Base-by-base conservation (phyloP, 2,888 invertebrate genomes). In the Xiphydria camelus region DNA sequence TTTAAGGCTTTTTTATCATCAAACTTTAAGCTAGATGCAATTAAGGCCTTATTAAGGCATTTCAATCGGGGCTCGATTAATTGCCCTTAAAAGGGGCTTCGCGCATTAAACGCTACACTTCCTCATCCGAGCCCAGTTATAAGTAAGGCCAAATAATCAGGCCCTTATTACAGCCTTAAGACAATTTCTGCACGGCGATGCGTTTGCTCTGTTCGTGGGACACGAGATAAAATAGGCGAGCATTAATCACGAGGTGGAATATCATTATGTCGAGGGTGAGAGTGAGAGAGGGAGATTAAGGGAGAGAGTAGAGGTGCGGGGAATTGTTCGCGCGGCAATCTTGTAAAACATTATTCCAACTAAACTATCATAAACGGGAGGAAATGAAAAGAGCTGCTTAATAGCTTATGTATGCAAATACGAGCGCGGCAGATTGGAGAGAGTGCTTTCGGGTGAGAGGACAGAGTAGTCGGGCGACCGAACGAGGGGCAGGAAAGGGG, bases 361-460 rank as follows among this genome's bases (percentile, higher is more conserved):
- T 75, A 75, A 74, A 75, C 74, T 74, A 73, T 75, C 74, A 74
- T 75, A 75, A 75, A 73, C 73, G 73, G 64, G 73, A 73, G 75
- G 75, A 75, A 75, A 75, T 75, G 74, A 73, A 75, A 75, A 75
- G 75, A 75, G 74, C 73, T 74, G 68, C 68, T 75, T 75, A 75
- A 75, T 75, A 74, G 75, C 67, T 74, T 75, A 73, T 71, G 66
- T 72, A 75, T 75, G 75, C 72, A 73, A 75, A 75, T 75, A 47
- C 52, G 42, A 39, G 47, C n/a, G 65, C 61, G 61, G 70, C 71
- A 71, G 73, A 73, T 73, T 70, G 73, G 66, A 58, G 61, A 55
- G 73, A 71, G 65, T 68, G 65, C 69, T 62, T 49, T 34, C 38
- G 18, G 29, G 15, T 37, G 41, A 41, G 34, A 41, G 41, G 41